A percentile compares a stretch with the other conserved stretches of the same genome.
Evolutionary conservation across 2,797 vertebrate genomes (phyloP).

Genomic region (Basileuterus tristriatus): DNA sequence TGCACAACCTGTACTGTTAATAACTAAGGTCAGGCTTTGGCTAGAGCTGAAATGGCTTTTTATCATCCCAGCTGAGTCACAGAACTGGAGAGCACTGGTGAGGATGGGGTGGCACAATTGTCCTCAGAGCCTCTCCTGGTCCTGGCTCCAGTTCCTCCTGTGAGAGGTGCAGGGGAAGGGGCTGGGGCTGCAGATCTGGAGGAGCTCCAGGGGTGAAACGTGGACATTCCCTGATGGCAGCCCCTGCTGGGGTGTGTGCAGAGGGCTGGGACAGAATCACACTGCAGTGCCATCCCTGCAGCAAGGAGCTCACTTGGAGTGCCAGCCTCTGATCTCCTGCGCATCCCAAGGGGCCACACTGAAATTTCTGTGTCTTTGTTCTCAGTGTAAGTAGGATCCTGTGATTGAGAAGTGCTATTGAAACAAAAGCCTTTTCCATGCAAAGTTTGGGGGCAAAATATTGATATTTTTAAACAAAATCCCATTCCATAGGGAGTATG

Average conservation of each 20-base stretch:
- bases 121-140: background rate
- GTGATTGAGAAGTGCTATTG: background rate
- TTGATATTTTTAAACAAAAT: background rate
- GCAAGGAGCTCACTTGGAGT: background rate
- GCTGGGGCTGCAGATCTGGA: fast-evolving
- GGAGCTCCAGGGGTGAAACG: background rate
- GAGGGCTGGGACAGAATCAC: background rate
- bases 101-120: background rate
- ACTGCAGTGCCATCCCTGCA: background rate
- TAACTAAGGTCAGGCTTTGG: background rate
- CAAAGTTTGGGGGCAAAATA: background rate
- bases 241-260: background rate
- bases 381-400: background rate
- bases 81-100: background rate
- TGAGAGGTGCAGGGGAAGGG: background rate
- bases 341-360: background rate
- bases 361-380: background rate
- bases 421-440: background rate
- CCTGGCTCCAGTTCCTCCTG: background rate
- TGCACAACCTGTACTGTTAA: background rate
- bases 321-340: background rate
- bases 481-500: background rate
- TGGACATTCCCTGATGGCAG: background rate
- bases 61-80: background rate
- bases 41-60: background rate